Conservation (phyloP, 2,888 invertebrate species). For the Drosophila helvetica region DNA sequence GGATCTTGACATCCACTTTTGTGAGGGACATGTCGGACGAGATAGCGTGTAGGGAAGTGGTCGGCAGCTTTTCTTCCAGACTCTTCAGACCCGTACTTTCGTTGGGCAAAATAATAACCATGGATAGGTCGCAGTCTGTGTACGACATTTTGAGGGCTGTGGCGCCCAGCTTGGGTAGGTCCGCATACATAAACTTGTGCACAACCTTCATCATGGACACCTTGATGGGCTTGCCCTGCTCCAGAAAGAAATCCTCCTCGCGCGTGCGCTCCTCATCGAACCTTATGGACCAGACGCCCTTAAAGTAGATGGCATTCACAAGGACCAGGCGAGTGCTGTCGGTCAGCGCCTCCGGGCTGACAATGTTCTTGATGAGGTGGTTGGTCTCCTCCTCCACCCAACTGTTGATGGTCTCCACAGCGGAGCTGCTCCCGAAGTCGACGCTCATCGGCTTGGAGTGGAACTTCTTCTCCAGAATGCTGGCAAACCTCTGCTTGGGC, state of each 20-base stretch:
- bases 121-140: conserved; percentile 87
- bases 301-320: conserved; percentile 93
- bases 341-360: conserved; percentile 86
- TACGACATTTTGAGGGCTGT: conserved; percentile 88
- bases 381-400: conserved; percentile 93
- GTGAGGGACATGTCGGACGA: conserved; percentile 84
- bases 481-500: conserved; percentile 85
- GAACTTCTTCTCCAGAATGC: conserved; percentile 86
- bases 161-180: conserved; percentile 64
- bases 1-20: conserved; percentile 85
- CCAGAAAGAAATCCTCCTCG: conserved; percentile 87
- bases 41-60: conserved; percentile 85
- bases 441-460: conserved; percentile 87
- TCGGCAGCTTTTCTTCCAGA: conserved; percentile 86
- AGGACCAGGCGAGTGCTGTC: conserved; percentile 87
- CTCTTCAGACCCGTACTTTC: conserved; percentile 85
- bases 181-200: conserved; percentile 52
- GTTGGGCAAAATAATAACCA: conserved; percentile 91
- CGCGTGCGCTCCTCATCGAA: conserved; percentile 86
- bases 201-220: conserved; percentile 89
- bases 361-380: conserved; percentile 90
- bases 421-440: conserved; percentile 85
- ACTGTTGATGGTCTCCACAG: conserved; percentile 87
- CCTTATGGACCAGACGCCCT: conserved; percentile 89
- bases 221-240: conserved; percentile 79